Percentiles rank a stretch among this genome's conserved stretches.
Conservation (phyloP, 2,888 invertebrate species). For the Oscheius sp. region DNA sequence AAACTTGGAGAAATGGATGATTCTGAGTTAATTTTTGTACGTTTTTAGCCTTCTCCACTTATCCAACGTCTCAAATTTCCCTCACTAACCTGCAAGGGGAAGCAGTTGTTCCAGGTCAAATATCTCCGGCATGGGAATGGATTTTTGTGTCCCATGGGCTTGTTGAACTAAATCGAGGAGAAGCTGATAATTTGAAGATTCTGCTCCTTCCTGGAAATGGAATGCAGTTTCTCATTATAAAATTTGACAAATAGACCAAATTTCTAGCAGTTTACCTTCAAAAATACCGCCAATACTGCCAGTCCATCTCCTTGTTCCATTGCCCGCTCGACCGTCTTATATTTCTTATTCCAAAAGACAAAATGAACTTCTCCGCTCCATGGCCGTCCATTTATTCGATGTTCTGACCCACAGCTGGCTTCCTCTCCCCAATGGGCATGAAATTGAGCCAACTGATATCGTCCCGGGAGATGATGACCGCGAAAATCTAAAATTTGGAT, state of each 20-base stretch:
- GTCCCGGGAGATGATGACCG: slow-evolving; percentile 47
- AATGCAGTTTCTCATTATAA: not conserved
- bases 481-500: slow-evolving; percentile 41
- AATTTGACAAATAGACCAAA: not conserved
- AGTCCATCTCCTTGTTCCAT: slow-evolving; percentile 64
- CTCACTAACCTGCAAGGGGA: not conserved
- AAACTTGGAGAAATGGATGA: too few species aligned
- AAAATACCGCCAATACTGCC: slow-evolving; percentile 68
- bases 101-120: slow-evolving; percentile 9
- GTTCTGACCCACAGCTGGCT: slow-evolving; percentile 66
- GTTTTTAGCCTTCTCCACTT: too few species aligned
- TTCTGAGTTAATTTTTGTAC: too few species aligned
- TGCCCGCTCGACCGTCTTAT: slow-evolving; percentile 62
- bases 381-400: slow-evolving; percentile 62
- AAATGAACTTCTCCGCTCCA: slow-evolving; percentile 67
- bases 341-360: slow-evolving; percentile 70
- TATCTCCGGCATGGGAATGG: not conserved
- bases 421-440: slow-evolving; percentile 70
- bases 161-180: slow-evolving; percentile 4
- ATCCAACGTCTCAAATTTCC: not conserved
- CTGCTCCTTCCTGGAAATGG: slow-evolving; percentile 3
- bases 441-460: slow-evolving; percentile 66
- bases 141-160: not conserved
- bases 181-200: not conserved
- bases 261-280: slow-evolving; percentile 56